Evolutionary conservation across 2,888 invertebrate species (phyloP), one percentile per base, ranked within the genome.

Genomic region (Polyommatus iphigenia): DNA sequence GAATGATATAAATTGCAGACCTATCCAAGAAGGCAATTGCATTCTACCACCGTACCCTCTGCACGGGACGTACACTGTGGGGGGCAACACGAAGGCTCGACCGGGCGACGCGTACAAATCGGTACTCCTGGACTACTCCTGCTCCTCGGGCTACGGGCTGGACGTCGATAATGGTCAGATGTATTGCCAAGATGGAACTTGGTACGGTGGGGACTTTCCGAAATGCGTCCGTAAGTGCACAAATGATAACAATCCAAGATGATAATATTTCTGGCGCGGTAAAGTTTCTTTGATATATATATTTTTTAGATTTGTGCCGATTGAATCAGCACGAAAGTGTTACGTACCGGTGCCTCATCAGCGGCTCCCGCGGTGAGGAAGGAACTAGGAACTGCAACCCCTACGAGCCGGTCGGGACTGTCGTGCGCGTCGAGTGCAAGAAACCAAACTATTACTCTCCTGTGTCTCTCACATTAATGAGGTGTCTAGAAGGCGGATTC

Each of bases 401-500:
- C 0, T 83, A 82, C 76, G 90, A 88, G 77, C 87, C 89, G 0
- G 78, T 80, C 0, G 88, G 87, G 3, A 88, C 88, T 5, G 54
- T 80, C 0, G 87, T 89, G 3, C 78, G 79, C 0, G 88, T 89
- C 0, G 81, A 81, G 2, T 91, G 90, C 82, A 83, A 83, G 67
- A 79, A 77, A 0, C 88, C 89, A 0, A 88, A 89, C 82, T 90
- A 90, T 83, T 88, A 89, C 81, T 83, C 83, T n/a, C 18, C 84
- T 2, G 81, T 81, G 0, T 80, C 82, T 0, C 82, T 88, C 0
- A 78, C 80, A 46, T 80, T 81, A 79, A 90, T 90, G 89, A 81
- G 79, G 15, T 91, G 91, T 82, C 81, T 85, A 41, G 85, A 86
- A 1, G 89, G 87, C 18, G 84, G 80, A 62, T 91, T 90, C 89